Percentiles rank a stretch among this genome's conserved stretches.
phyloP scores from a whole-genome alignment of 2,888 invertebrate species.

The Pristionchus maxplancki region DNA sequence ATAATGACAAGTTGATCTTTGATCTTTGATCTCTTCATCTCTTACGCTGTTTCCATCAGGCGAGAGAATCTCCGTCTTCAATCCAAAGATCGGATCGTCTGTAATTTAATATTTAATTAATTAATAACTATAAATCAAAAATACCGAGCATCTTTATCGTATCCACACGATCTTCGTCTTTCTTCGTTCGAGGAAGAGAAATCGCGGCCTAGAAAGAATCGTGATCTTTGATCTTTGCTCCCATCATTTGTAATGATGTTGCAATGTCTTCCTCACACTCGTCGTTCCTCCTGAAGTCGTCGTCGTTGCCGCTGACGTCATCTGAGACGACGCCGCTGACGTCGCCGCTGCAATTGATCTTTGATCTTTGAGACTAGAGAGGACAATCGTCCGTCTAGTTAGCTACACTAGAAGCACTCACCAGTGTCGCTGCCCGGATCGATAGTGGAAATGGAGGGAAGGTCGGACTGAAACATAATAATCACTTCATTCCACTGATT shows the following conservation, averaged over 20 bases:
- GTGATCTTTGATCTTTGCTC: background rate
- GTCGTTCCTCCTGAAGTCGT: background rate
- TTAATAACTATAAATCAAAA: background rate
- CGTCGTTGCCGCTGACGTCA: background rate
- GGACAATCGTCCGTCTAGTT: too few relatives aligned
- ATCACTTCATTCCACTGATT: background rate
- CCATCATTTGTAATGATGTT: background rate
- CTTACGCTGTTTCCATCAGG: slow-evolving; percentile 1
- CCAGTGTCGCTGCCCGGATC: background rate
- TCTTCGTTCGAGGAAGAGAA: background rate
- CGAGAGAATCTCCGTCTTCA: slow-evolving; percentile 35
- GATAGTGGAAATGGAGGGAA: background rate
- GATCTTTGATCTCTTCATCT: background rate
- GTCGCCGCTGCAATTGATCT: background rate
- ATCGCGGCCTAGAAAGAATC: background rate
- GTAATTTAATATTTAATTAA: background rate
- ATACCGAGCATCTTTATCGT: slow-evolving; percentile 16
- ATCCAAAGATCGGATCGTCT: slow-evolving; percentile 17
- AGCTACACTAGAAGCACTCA: too few relatives aligned
- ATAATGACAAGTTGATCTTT: background rate
- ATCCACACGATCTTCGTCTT: background rate
- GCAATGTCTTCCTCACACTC: background rate
- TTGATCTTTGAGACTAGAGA: background rate
- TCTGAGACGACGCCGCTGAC: background rate
- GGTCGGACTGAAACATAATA: background rate